These are phyloP conservation scores for Limosa lapponica DNA, from an alignment of 2,797 vertebrate species.

Conservation along the genomic window DNA sequence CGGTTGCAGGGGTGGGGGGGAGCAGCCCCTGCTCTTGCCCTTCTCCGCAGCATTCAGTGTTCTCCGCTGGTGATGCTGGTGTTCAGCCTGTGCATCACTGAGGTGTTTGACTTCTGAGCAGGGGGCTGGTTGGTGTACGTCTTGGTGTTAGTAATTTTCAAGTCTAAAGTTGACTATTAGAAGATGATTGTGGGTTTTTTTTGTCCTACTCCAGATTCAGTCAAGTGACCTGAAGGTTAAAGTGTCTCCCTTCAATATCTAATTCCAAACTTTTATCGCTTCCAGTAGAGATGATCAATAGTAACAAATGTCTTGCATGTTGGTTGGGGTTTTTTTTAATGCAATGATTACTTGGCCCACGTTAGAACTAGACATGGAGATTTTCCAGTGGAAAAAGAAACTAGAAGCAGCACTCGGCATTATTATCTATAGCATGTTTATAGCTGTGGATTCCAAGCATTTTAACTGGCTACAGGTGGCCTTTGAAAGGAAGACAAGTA, in stretches of 20 bases:
- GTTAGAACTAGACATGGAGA: not conserved
- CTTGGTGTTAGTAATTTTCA: not conserved
- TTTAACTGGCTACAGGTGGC: not conserved
- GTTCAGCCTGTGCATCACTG: not conserved
- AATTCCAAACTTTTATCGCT: not conserved
- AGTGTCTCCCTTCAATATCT: not conserved
- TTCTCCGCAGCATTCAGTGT: not conserved
- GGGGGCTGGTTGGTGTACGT: accelerated
- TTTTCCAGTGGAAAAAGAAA: not conserved
- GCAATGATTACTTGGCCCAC: not conserved
- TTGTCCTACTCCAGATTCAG: not conserved
- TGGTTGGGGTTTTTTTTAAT: not conserved
- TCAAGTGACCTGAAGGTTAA: not conserved
- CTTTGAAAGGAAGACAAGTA: not conserved
- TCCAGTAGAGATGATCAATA: not conserved
- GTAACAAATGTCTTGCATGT: not conserved
- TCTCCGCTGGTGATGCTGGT: not conserved
- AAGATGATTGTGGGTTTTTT: not conserved
- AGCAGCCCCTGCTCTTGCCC: not conserved
- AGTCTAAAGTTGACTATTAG: not conserved
- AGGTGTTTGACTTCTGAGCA: not conserved
- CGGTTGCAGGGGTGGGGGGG: not conserved
- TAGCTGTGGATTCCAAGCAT: not conserved
- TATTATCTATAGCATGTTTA: not conserved
- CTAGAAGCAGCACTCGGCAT: not conserved